Base-by-base conservation (phyloP, 2,113 vertebrate genomes). In the Alectura lathami region DNA sequence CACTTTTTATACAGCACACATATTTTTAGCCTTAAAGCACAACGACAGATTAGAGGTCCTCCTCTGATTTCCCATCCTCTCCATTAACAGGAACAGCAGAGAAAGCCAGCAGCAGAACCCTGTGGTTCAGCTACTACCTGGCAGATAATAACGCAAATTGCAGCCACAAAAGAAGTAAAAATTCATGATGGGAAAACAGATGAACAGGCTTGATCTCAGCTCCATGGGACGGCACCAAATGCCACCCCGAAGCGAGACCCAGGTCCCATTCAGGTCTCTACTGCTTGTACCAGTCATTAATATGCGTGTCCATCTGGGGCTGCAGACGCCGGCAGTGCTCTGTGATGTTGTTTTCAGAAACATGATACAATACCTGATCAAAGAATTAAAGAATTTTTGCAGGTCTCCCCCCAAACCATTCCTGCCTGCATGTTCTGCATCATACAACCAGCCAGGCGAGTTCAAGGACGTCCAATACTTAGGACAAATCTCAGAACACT, bases 141-240 rank as follows among this genome's bases (percentile, higher is more conserved):
- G 60, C 38, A 89, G 79, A 78, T 78, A 83, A 88, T 69, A 77
- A 89, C 67, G 85, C 68, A 93, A 90, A 93, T 51, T 48, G 27
- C 54, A 17, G 76, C 73, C 21, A 38, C 21, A 57, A 72, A 86
- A 75, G 63, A 13, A 42, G 43, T 45, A 45, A 77, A 94, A 86
- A 82, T 29, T 68, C 13, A 21, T 11, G 32, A 26, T 23, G 14
- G 77, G 73, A 27, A 77, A 94, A 75, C 0, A 59, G 69, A 92
- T 60, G 59, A 73, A 70, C 38, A 14, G 42, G 26, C 59, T 38
- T 77, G 90, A 70, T 77, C 16, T 56, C 2, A 38, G 56, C 76
- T 83, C 56, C 4, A 8, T 42, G 56, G 84, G 82, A 47, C 56
- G 62, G 20, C 51, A 67, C 18, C 56, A 90, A 96, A 75, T 83